Percentiles rank a stretch among this genome's conserved stretches.
These are phyloP conservation scores for Leptosomus discolor DNA, from an alignment of 2,113 vertebrate species.

Conservation along the genomic window DNA sequence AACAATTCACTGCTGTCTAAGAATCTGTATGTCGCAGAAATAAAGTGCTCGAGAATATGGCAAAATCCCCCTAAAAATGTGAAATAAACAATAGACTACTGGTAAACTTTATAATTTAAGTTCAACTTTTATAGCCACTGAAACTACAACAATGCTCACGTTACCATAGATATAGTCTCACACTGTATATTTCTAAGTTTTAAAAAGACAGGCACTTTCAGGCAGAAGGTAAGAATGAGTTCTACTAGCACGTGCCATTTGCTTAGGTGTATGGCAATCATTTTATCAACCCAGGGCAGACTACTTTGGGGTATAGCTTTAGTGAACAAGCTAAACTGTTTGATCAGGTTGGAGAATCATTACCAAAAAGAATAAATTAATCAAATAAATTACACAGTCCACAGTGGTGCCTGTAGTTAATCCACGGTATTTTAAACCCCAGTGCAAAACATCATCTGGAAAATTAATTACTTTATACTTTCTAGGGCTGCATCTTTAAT, in stretches of 20 bases:
- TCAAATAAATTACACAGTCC: constrained; percentile 18
- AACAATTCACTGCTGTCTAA: background rate
- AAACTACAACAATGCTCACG: background rate
- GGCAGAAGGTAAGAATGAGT: background rate
- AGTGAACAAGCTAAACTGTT: background rate
- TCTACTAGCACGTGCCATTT: background rate
- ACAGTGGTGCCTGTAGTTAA: constrained; percentile 5
- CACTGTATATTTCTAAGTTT: background rate
- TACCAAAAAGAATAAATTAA: constrained; percentile 24
- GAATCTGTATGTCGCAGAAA: background rate
- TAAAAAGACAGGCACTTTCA: background rate
- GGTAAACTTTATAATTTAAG: background rate
- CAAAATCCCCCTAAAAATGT: background rate
- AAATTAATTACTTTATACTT: constrained; percentile 7
- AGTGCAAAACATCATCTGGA: background rate
- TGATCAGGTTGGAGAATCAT: background rate
- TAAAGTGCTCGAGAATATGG: background rate
- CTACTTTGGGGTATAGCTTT: background rate
- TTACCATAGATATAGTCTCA: background rate
- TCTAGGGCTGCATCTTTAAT: background rate
- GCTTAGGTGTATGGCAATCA: background rate
- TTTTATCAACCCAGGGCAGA: background rate
- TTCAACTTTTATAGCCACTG: background rate
- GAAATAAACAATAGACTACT: background rate
- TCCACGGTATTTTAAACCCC: constrained; percentile 27